Evolutionary conservation across 2,797 vertebrate genomes (phyloP), one percentile per base, ranked within the genome.

Genomic region (Steatocranus sp.): DNA sequence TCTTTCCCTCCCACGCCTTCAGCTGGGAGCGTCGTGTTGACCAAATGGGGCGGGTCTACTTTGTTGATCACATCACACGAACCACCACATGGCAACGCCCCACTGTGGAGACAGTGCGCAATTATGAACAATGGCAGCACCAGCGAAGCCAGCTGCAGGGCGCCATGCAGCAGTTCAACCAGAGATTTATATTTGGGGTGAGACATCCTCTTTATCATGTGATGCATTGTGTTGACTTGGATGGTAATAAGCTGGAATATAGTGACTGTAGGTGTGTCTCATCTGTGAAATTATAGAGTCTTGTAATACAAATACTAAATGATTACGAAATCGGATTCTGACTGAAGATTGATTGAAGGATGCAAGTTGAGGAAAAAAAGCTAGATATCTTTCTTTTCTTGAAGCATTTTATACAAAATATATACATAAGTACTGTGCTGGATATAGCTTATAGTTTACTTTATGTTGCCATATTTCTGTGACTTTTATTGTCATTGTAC

Each of bases 101-200:
- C 11, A 99, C 98, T 0, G 20, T 98, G 83, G 98, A 99, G 92
- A 98, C 98, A 0, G 97, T 99, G 51, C 96, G 98, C 0, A 99
- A 99, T 83, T 99, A 98, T 2, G 98, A 99, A 88, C 98, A 99
- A 86, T 99, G 99, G 98, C 98, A 99, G 92, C 97, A 97, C 36
- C 98, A 99, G 84, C 98, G 97, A 75, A 99, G 96, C 92, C 98
- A 99, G 87, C 96, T 99, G 30, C 98, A 99, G 93, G 99, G 99
- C 18, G 97, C 97, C 87, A 99, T 99, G 98, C 98, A 99, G 84
- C 98, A 99, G 78, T 99, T 99, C 92, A 99, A 99, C 93, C 98
- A 99, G 96, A 97, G 99, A 76, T 99, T 99, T 87, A 99, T 99
- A 74, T 97, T 97, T 7, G 98, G 98, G 97, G 99, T 99, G 56